Conservation (phyloP, 1,140 invertebrate species). For the Drosophila triauraria region DNA sequence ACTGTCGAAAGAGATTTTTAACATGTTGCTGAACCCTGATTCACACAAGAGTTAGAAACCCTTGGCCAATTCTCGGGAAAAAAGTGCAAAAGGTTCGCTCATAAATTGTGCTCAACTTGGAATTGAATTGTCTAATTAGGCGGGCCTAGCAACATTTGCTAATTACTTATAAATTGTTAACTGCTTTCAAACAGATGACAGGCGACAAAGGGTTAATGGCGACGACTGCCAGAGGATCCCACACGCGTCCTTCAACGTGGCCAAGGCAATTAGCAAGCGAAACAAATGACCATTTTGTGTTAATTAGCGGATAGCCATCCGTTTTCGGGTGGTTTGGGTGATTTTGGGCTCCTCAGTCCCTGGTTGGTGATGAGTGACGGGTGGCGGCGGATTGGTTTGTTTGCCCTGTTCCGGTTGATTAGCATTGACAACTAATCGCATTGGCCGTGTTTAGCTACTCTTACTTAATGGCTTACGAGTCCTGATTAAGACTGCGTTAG, state of each 20-base stretch:
- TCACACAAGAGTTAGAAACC: constrained; percentile 17
- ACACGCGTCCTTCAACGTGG: constrained; percentile 21
- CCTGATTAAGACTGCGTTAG: constrained; percentile 29
- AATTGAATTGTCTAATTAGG: constrained; percentile 64
- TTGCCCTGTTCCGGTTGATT: constrained; percentile 37
- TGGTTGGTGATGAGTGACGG: constrained; percentile 24
- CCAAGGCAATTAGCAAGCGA: constrained; percentile 64
- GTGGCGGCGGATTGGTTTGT: constrained; percentile 12
- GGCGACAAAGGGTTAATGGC: constrained; percentile 69
- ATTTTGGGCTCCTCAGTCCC: not conserved
- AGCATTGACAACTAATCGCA: constrained; percentile 54
- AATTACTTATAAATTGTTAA: constrained; percentile 79
- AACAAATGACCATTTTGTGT: constrained; percentile 75
- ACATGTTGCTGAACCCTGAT: constrained; percentile 19
- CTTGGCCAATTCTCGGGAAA: not conserved
- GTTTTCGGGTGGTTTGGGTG: constrained; percentile 17
- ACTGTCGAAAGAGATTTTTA: not conserved
- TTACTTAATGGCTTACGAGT: constrained; percentile 34
- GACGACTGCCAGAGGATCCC: constrained; percentile 23
- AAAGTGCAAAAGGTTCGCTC: constrained; percentile 8
- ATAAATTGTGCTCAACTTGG: constrained; percentile 41
- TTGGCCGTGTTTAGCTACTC: constrained; percentile 31
- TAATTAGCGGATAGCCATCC: constrained; percentile 60
- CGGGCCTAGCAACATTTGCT: constrained; percentile 53
- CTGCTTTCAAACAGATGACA: constrained; percentile 62